Evolutionary conservation across 2,888 invertebrate species (phyloP).

Genomic region (Athripsodes cinereus): DNA sequence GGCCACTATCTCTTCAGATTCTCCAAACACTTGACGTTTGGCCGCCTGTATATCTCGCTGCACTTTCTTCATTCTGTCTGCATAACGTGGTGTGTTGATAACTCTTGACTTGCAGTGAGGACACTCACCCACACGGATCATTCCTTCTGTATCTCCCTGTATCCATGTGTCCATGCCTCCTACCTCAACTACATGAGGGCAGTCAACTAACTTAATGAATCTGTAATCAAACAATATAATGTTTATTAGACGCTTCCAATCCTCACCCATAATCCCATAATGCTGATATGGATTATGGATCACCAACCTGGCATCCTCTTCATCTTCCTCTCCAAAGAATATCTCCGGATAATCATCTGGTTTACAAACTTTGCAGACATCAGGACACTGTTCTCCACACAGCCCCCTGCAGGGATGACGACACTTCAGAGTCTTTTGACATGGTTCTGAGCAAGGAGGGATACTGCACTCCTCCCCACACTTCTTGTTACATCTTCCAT

Average conservation of each 20-base stretch:
- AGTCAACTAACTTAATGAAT: conserved; percentile 49
- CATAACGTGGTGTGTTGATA: conserved; percentile 51
- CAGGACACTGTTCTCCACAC: conserved; percentile 66
- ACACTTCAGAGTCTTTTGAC: conserved; percentile 43
- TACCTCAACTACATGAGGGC: conserved; percentile 46
- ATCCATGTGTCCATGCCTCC: conserved; percentile 43
- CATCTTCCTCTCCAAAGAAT: conserved; percentile 46
- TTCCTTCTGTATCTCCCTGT: conserved; percentile 32
- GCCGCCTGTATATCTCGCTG: conserved; percentile 41
- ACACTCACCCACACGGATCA: conserved; percentile 39
- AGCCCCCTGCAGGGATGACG: conserved; percentile 61
- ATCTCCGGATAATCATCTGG: conserved; percentile 39
- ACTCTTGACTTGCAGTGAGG: conserved; percentile 56
- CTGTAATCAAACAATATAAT: conserved; percentile 30
- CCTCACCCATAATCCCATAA: too few species aligned
- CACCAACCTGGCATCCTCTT: conserved; percentile 46
- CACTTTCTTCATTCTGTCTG: conserved; percentile 43
- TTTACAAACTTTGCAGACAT: conserved; percentile 52
- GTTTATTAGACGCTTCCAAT: too few species aligned
- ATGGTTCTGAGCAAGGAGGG: conserved; percentile 42
- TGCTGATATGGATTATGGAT: too few species aligned
- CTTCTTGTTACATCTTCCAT: conserved; percentile 41
- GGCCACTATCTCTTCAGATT: neutral
- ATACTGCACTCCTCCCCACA: conserved; percentile 47
- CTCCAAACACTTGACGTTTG: conserved; percentile 35